Evolutionary conservation across 2,797 vertebrate genomes (phyloP), one percentile per base, ranked within the genome.

Genomic region (Dicrostonyx torquatus): DNA sequence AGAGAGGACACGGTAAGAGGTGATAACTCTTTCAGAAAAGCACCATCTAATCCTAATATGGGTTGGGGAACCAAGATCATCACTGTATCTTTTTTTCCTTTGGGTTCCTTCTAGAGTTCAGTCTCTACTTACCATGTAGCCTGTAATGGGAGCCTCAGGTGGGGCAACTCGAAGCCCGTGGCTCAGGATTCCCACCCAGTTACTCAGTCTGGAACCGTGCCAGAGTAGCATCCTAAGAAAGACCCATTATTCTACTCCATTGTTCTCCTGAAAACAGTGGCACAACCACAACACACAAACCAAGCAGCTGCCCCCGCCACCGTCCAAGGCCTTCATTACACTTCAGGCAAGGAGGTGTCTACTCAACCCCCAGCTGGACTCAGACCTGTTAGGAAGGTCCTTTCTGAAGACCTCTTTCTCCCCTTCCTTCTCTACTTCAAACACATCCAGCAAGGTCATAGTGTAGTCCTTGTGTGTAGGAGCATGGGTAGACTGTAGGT

Each of bases 141-240:
- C 99, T 9, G 99, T 99, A 96, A 99, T 89, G 0, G 99, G 99
- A 53, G 99, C 99, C 97, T 99, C 99, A 0, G 99, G 98, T 0
- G 99, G 99, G 13, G 99, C 99, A 78, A 99, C 98, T 83, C 98
- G 97, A 87, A 99, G 98, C 4, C 99, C 99, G 48, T 98, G 98
- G 95, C 98, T 99, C 96, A 99, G 98, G 97, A 99, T 99, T 55
- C 99, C 98, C 18, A 99, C 98, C 99, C 99, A 99, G 98, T 99
- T 99, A 20, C 99, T 98, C 85, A 99, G 97, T 55, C 99, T 99
- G 91, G 99, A 99, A 2, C 99, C 99, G 1, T 99, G 99, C 99
- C 99, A 99, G 80, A 99, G 97, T 88, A 99, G 97, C 97, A 98
- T 99, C 98, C 99, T 99, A 84, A 76, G 48, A 64, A 91, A 91